Percentiles rank a stretch among this genome's conserved stretches.
Evolutionary conservation across 2,797 vertebrate species (phyloP).

Genomic region (Takifugu ocellatus): DNA sequence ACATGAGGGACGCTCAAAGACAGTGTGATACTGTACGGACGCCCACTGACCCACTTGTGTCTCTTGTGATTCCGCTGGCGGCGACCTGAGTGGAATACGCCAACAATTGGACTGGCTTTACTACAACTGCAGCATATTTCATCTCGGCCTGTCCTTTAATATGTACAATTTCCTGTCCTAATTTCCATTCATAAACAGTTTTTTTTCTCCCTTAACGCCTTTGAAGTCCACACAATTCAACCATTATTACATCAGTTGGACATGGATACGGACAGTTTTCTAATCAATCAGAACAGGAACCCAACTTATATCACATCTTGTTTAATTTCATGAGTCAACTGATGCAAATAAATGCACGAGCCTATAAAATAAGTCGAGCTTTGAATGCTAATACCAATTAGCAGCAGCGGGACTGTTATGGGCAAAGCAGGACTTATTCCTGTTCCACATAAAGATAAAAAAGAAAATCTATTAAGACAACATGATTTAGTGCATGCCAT

Average conservation of each 20-base stretch:
- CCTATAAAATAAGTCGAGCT: constrained; percentile 39
- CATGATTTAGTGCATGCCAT: constrained; percentile 18
- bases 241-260: no score
- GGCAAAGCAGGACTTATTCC: constrained; percentile 27
- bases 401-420: constrained; percentile 26
- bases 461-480: constrained; percentile 29
- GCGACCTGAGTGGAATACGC: constrained; percentile 2
- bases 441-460: constrained; percentile 33
- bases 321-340: no score
- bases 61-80: constrained; percentile 34
- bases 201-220: background rate
- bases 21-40: constrained; percentile 23
- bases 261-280: no score
- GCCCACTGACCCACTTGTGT: constrained; percentile 50
- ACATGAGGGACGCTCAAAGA: constrained; percentile 24
- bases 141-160: no score
- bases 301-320: no score
- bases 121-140: background rate
- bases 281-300: no score
- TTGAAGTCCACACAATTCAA: background rate
- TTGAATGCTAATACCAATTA: constrained; percentile 50
- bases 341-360: constrained; percentile 30
- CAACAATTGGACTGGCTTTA: background rate
- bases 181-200: background rate
- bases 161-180: no score